Conservation (phyloP, 2,888 invertebrate genomes). For the Hymenopus coronatus region DNA sequence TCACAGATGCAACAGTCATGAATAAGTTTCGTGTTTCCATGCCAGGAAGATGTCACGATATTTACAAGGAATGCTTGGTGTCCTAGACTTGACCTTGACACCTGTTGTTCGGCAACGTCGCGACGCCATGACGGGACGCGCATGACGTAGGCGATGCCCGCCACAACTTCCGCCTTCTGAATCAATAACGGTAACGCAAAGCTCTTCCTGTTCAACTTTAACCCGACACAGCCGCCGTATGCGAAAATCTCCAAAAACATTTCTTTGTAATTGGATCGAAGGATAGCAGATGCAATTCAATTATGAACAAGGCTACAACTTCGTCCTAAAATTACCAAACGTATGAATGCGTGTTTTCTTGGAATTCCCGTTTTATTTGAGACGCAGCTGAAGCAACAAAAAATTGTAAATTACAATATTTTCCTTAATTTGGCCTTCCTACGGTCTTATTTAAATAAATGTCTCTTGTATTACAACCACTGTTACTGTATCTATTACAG, state of each 20-base stretch:
- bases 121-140: background rate
- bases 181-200: background rate
- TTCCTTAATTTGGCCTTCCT: too few relatives aligned
- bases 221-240: background rate
- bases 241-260: background rate
- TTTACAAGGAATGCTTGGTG: background rate
- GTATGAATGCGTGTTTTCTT: too few relatives aligned
- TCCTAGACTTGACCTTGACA: conserved; percentile 18
- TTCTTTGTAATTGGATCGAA: too few relatives aligned
- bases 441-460: too few relatives aligned
- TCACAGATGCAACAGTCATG: background rate
- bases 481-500: too few relatives aligned
- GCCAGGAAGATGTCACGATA: background rate
- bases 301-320: too few relatives aligned
- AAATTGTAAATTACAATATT: too few relatives aligned
- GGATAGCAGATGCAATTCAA: too few relatives aligned
- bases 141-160: background rate
- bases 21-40: background rate
- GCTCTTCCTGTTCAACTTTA: background rate
- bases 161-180: conserved; percentile 18
- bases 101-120: background rate
- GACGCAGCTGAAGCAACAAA: too few relatives aligned
- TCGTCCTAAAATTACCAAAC: too few relatives aligned
- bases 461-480: too few relatives aligned
- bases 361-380: too few relatives aligned